phyloP scores from a whole-genome alignment of 2,797 vertebrate species.

The Chiloscyllium punctatum region DNA sequence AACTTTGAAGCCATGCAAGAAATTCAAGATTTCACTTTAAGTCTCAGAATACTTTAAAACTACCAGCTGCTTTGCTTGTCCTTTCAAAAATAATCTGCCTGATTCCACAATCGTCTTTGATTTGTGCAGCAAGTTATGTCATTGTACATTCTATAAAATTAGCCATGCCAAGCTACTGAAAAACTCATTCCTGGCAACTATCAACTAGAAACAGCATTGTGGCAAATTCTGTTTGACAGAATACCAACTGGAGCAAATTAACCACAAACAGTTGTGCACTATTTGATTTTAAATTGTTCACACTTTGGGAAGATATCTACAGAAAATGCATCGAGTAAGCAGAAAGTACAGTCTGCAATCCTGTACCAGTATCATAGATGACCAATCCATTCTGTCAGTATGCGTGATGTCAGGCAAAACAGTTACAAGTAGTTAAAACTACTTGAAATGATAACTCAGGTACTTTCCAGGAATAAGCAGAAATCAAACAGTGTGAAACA shows the following conservation, averaged over 20 bases:
- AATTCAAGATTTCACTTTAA: neutral
- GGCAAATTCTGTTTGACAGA: neutral
- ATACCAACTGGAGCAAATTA: neutral
- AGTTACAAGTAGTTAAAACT: neutral
- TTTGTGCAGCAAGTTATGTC: neutral
- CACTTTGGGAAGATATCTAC: neutral
- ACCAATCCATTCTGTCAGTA: neutral
- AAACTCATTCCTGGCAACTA: neutral
- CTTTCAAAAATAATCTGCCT: neutral
- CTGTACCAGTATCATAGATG: neutral
- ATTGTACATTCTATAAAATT: neutral
- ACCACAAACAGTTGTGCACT: neutral
- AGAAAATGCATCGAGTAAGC: neutral
- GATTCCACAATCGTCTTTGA: neutral
- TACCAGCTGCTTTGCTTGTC: neutral
- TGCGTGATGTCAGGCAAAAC: neutral
- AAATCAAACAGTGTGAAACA: no score
- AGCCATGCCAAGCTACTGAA: neutral
- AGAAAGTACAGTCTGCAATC: neutral
- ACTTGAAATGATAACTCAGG: neutral
- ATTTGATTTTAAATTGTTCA: no score
- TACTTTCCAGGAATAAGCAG: neutral
- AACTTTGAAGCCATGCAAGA: neutral
- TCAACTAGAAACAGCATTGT: neutral
- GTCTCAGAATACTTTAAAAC: neutral